These are phyloP conservation scores for Bos taurus DNA, from an alignment of 2,113 vertebrate genomes.

Conservation along the genomic window ARS-UCD2.0 NC_037350.1:51385501-51386000, in stretches of 20 bases:
- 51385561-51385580: not conserved
- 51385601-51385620: not conserved
- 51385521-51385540: fast-evolving
- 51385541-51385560: not conserved
- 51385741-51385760: not conserved
- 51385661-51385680: not conserved
- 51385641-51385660: not conserved
- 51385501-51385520: not conserved
- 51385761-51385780: not conserved
- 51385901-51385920: not conserved
- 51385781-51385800: too few species aligned
- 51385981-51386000: not conserved
- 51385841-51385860: not conserved
- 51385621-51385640: not conserved
- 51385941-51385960: not conserved
- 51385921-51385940: not conserved
- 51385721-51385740: not conserved
- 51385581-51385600: not conserved
- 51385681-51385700: not conserved
- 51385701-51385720: not conserved
- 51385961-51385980: not conserved
- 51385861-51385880: fast-evolving
- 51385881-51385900: too few species aligned
- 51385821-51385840: too few species aligned
- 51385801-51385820: not conserved